Base-by-base conservation (phyloP, 1,140 invertebrate species). In the Dreissena polymorpha region DNA sequence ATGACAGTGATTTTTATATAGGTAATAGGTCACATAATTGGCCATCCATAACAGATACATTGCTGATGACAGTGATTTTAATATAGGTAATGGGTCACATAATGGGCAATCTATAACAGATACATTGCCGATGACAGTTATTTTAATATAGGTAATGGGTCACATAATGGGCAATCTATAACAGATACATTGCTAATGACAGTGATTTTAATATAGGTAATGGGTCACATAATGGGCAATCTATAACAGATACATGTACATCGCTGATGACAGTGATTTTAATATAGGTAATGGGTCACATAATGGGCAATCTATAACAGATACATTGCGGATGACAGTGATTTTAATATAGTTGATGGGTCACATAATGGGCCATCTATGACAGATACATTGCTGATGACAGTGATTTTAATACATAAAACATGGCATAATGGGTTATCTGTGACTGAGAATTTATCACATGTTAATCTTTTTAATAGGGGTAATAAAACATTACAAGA, bases 101-200 rank as follows among this genome's bases (percentile, higher is more conserved):
- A n/a, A n/a, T 93, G 92, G 92, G 81, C 83, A 57, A 93, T 93
- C 75, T 93, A 87, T 83, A 93, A 92, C 84, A 89, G 86, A 67
- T 92, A 89, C 70, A 86, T 93, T 0, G 85, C 90, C 8, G 79
- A 85, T 7, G 87, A 89, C 64, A 87, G 88, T 84, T 57, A 73
- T 12, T 85, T 88, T 53, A 87, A 84, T 75, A 89, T 92, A 55
- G 88, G 91, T 92, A 39, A 39, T 39, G 39, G 8, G 39, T 39
- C 67, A 82, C 39, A 39, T n/a, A n/a, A n/a, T 93, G 92, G 92
- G 81, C 83, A 57, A 93, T 93, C 75, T 93, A 87, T 83, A 93
- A 92, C 84, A 89, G 86, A 67, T 92, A 89, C 70, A 86, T 93
- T 0, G 85, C 90, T 10, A 76, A 85, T 7, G 87, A 89, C 64